Evolutionary conservation across 2,888 invertebrate species (phyloP).

Genomic region (Tetramorium bicarinatum): DNA sequence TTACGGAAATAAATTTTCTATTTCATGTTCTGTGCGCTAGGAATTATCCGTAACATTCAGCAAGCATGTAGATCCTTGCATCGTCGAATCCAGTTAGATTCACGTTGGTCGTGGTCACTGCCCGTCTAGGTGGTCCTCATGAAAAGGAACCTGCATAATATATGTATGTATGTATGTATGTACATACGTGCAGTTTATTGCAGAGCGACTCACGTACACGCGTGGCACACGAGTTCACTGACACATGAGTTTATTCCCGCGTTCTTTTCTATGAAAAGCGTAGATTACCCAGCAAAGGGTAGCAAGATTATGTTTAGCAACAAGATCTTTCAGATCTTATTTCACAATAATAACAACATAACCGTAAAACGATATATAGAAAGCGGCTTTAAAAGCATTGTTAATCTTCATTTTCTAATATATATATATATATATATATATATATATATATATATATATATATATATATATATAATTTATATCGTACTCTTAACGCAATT

Average conservation of each 20-base stretch:
- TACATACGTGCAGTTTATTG: constrained; percentile 78
- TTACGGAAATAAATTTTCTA: neutral
- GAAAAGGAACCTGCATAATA: constrained; percentile 79
- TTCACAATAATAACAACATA: neutral
- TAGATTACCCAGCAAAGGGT: constrained; percentile 39
- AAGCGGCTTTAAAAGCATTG: neutral
- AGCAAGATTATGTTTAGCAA: constrained; percentile 25
- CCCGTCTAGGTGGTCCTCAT: constrained; percentile 78
- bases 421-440: too few relatives aligned
- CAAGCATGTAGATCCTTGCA: constrained; percentile 55
- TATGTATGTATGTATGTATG: too few relatives aligned
- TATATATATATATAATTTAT: too few relatives aligned
- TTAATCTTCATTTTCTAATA: neutral
- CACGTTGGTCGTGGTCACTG: constrained; percentile 65
- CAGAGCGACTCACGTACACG: constrained; percentile 68
- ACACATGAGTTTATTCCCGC: constrained; percentile 65
- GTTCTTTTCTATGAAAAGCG: constrained; percentile 14
- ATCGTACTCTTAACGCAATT: neutral
- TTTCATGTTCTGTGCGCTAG: neutral
- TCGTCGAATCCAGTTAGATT: constrained; percentile 68
- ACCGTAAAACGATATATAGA: neutral
- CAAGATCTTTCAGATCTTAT: neutral
- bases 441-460: too few relatives aligned
- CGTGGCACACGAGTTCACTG: constrained; percentile 69
- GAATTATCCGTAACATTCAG: neutral